Conservation (phyloP, 1,140 invertebrate genomes). For the Calephelis virginiensis region DNA sequence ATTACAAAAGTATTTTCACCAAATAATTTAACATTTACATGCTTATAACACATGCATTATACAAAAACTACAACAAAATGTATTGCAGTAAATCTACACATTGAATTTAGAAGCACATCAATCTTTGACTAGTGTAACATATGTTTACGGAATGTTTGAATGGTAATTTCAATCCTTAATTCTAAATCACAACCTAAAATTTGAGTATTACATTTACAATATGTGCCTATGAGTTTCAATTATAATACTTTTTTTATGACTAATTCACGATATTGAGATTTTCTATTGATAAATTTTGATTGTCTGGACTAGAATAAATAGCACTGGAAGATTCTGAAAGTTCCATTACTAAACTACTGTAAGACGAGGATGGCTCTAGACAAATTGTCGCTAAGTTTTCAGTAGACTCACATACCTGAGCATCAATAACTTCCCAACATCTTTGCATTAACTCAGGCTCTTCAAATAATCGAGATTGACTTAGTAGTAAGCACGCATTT, state of each 20-base stretch:
- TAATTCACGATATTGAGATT: conserved; percentile 52
- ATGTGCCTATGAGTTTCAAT: conserved; percentile 5
- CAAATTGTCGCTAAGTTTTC: conserved; percentile 64
- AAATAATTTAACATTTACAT: conserved; percentile 43
- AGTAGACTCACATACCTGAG: conserved; percentile 83
- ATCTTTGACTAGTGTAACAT: conserved; percentile 32
- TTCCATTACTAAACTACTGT: conserved; percentile 66
- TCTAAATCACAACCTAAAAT: conserved; percentile 68
- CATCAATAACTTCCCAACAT: conserved; percentile 97
- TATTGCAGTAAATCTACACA: conserved; percentile 65
- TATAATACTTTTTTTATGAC: conserved; percentile 12
- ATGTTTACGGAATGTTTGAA: conserved; percentile 20
- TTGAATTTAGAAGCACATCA: conserved; percentile 14
- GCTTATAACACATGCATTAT: conserved; percentile 53
- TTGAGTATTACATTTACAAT: conserved; percentile 34
- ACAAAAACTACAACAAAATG: conserved; percentile 59
- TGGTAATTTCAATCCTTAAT: conserved; percentile 37
- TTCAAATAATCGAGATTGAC: conserved; percentile 94
- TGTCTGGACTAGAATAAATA: conserved; percentile 63
- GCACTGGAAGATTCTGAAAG: conserved; percentile 63
- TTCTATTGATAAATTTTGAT: conserved; percentile 53
- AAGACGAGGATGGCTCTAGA: conserved; percentile 64
- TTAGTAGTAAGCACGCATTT: conserved; percentile 94
- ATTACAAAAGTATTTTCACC: conserved; percentile 16
- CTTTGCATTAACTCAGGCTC: conserved; percentile 95